Evolutionary conservation across 2,113 vertebrate genomes (phyloP), one percentile per base, ranked within the genome.

Genomic region (Casuarius casuarius): DNA sequence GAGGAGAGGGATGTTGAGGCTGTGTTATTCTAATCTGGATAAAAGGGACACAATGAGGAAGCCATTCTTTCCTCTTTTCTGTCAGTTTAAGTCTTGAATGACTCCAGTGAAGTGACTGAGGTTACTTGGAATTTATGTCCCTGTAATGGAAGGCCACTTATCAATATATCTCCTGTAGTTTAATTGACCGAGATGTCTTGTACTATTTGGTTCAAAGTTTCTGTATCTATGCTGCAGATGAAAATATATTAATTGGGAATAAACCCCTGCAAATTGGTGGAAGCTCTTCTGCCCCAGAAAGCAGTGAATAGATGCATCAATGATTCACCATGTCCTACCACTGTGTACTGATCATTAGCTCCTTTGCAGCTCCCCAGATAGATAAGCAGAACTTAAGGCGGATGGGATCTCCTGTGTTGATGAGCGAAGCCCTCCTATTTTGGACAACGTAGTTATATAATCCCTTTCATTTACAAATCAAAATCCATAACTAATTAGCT

Each of bases 211-310:
- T 91, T 95, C 84, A 77, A 91, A 92, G 54, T 89, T 92, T 85
- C 78, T 83, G 28, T 80, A 82, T 87, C 49, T 77, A 61, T 70
- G 33, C 78, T 83, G 23, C 73, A 90, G 81, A 79, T 71, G 77
- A 91, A 97, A 91, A 74, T 49, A 62, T 5, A 94, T 80, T 89
- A 87, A 92, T 73, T 94, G 16, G 89, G 81, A 91, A 87, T 31
- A 88, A 85, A 96, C n/a, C 14, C 35, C 22, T 87, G 51, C 46
- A 73, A 88, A 80, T 0, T 76, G 22, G 49, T 71, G 54, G 25
- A 89, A 77, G 46, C 59, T 76, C 59, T 86, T 63, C 71, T 54
- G 59, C 70, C 42, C 35, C 92, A 81, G n/a, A 83, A 84, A 89
- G 58, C 58, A 92, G 21, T 1, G 13, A 82, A 65, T 12, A 84